These are phyloP conservation scores for Cyprinodon brontotheroides DNA, from an alignment of 2,113 vertebrate species.

Conservation along the genomic window DNA sequence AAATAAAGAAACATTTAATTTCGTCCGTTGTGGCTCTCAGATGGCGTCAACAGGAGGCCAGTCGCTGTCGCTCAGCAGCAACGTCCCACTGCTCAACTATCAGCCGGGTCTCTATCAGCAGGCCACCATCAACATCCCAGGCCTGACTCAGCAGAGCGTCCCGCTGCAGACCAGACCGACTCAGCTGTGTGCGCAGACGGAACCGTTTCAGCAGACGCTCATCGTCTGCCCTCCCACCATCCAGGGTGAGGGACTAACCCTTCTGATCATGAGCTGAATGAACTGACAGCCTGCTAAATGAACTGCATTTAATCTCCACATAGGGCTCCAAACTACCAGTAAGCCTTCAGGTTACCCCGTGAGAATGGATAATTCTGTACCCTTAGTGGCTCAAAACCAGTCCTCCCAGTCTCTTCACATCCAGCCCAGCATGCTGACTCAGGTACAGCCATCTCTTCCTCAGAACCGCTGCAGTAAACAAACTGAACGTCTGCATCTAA, in stretches of 20 bases:
- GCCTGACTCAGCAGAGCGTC: constrained; percentile 90
- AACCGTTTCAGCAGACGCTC: constrained; percentile 97
- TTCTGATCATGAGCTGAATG: neutral
- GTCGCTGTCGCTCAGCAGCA: constrained; percentile 92
- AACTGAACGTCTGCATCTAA: neutral
- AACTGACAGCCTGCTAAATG: neutral
- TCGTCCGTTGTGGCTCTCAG: constrained; percentile 47
- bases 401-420: constrained; percentile 94
- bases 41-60: constrained; percentile 88
- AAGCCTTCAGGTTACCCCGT: constrained; percentile 95
- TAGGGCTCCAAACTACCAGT: constrained; percentile 90
- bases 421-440: constrained; percentile 93
- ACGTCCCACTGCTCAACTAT: constrained; percentile 93
- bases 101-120: constrained; percentile 95
- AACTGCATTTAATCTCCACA: constrained; percentile 10
- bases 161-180: constrained; percentile 91
- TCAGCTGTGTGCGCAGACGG: constrained; percentile 92
- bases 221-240: constrained; percentile 97
- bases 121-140: constrained; percentile 93
- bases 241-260: constrained; percentile 83
- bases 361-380: constrained; percentile 94
- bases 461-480: neutral
- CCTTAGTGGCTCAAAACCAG: constrained; percentile 92
- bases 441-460: constrained; percentile 80
- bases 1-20: neutral